Percentiles rank a stretch among this genome's conserved stretches.
Conservation (phyloP, 2,797 vertebrate genomes). For the Babyrousa celebensis region DNA sequence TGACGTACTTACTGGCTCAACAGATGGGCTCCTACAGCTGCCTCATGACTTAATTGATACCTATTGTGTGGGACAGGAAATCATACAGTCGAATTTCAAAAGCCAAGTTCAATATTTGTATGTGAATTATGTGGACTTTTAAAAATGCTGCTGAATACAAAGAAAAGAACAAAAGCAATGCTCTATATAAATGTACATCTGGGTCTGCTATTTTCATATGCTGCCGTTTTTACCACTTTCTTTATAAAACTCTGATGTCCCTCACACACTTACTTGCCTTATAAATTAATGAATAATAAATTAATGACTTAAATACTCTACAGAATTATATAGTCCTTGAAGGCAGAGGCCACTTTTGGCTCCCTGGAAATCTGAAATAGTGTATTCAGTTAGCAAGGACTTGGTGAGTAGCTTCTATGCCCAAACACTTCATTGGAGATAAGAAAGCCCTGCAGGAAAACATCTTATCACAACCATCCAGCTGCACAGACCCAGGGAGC, state of each 20-base stretch:
- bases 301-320: not conserved
- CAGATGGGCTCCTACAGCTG: accelerated
- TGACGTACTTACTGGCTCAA: accelerated
- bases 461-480: accelerated
- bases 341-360: too few relatives aligned
- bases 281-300: not conserved
- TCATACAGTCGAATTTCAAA: accelerated
- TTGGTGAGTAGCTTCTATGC: not conserved
- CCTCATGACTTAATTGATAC: accelerated
- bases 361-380: not conserved
- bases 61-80: accelerated
- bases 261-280: accelerated
- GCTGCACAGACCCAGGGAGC: accelerated
- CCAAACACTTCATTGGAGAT: not conserved
- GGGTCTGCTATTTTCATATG: accelerated
- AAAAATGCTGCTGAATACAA: not conserved
- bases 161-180: not conserved
- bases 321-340: accelerated
- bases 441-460: too few relatives aligned
- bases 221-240: accelerated
- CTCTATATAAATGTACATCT: accelerated
- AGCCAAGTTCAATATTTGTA: not conserved
- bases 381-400: not conserved
- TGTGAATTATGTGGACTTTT: not conserved
- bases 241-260: accelerated